phyloP scores from a whole-genome alignment of 2,113 vertebrate species.

The Corythornis madagascariensis region DNA sequence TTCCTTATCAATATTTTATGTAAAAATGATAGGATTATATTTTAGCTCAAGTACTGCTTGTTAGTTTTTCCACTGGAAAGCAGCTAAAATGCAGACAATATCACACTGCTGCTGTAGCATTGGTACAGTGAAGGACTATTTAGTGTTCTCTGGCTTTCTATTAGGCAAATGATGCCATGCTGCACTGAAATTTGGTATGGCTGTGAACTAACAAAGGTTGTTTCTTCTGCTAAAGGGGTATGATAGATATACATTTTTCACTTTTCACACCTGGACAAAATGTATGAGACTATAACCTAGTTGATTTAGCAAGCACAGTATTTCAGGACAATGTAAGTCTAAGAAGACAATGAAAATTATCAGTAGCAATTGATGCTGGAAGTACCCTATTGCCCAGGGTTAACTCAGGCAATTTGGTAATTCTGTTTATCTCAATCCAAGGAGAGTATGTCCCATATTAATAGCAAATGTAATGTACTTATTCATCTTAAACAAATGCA shows the following conservation, averaged over 20 bases:
- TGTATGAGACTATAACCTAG: not conserved
- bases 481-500: not conserved
- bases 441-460: not conserved
- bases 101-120: not conserved
- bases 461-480: not conserved
- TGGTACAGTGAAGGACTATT: not conserved
- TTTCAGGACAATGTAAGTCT: not conserved
- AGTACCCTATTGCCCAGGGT: not conserved
- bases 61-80: constrained; percentile 57
- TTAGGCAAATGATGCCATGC: not conserved
- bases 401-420: not conserved
- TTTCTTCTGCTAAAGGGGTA: not conserved
- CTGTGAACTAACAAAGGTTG: not conserved
- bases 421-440: not conserved
- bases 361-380: not conserved
- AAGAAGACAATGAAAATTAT: not conserved
- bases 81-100: constrained; percentile 50
- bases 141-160: not conserved
- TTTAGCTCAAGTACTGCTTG: constrained; percentile 69
- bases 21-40: constrained; percentile 78
- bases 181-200: not conserved
- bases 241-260: not conserved
- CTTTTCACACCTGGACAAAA: not conserved
- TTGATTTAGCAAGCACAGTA: not conserved
- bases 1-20: constrained; percentile 81